phyloP scores from a whole-genome alignment of 2,888 invertebrate species.

The Trichogramma evanescens region DNA sequence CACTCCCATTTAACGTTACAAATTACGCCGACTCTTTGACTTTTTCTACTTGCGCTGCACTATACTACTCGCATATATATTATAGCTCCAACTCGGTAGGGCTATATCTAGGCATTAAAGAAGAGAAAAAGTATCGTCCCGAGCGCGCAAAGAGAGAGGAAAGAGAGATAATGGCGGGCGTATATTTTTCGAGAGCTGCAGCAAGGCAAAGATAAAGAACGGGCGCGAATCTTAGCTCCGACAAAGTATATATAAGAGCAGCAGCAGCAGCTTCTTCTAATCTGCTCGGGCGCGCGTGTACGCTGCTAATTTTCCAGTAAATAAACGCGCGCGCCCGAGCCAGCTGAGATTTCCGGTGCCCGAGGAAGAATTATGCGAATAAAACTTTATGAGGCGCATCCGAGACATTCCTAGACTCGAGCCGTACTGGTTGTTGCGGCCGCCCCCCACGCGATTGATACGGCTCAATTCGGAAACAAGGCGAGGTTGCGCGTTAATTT shows the following conservation, averaged over 20 bases:
- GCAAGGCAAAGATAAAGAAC: background rate
- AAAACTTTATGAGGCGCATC: too few species aligned
- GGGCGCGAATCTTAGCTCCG: background rate
- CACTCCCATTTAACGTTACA: constrained; percentile 9
- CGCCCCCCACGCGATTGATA: too few species aligned
- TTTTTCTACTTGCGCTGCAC: too few species aligned
- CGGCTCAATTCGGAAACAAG: too few species aligned
- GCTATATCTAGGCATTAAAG: too few species aligned
- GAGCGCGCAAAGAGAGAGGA: background rate
- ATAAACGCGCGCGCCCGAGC: constrained; percentile 12
- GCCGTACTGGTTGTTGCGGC: too few species aligned
- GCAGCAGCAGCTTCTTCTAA: constrained; percentile 19
- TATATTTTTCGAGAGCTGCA: background rate
- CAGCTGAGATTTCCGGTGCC: background rate
- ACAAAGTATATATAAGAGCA: background rate
- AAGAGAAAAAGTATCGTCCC: background rate
- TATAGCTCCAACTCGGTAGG: too few species aligned
- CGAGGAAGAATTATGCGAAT: background rate
- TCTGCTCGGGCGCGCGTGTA: constrained; percentile 12
- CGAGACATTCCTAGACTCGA: too few species aligned
- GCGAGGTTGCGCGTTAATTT: too few species aligned
- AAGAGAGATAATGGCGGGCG: constrained; percentile 6
- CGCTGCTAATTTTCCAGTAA: constrained; percentile 23
- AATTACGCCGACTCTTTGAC: background rate
- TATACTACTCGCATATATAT: too few species aligned